Conservation (phyloP, 2,888 invertebrate genomes). For the Chelonus formosanus region DNA sequence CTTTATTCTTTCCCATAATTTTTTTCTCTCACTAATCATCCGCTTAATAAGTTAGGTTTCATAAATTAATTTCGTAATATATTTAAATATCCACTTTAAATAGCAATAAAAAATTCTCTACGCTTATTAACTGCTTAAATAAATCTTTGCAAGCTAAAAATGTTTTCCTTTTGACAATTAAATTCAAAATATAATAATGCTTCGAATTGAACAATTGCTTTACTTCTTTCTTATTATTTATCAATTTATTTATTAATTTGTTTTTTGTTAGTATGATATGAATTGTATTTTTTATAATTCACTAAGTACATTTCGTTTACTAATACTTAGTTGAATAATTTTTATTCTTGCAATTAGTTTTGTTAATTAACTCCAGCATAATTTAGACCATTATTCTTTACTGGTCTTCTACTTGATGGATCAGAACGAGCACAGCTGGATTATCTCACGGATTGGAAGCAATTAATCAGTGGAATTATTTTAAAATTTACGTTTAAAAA, state of each 20-base stretch:
- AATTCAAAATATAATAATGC: too few relatives aligned
- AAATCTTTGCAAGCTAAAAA: too few relatives aligned
- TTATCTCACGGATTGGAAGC: slow-evolving; percentile 33
- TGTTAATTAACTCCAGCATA: slow-evolving; percentile 35
- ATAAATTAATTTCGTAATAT: not conserved
- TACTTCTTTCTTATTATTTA: too few relatives aligned
- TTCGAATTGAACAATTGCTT: too few relatives aligned
- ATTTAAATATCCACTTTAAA: not conserved
- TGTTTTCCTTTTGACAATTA: too few relatives aligned
- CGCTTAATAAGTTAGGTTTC: slow-evolving; percentile 5
- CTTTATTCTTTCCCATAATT: slow-evolving; percentile 19
- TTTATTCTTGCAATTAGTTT: not conserved
- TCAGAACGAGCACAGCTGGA: slow-evolving; percentile 35
- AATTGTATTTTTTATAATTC: not conserved
- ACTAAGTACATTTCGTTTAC: slow-evolving; percentile 28
- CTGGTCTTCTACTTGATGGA: slow-evolving; percentile 34
- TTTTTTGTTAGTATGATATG: too few relatives aligned
- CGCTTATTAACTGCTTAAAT: too few relatives aligned
- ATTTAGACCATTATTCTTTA: slow-evolving; percentile 34
- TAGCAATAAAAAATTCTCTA: too few relatives aligned
- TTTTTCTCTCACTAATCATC: slow-evolving; percentile 39
- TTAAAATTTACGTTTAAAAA: not conserved
- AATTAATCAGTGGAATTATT: slow-evolving; percentile 29
- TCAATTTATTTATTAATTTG: too few relatives aligned
- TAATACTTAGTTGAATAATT: slow-evolving; percentile 13